These are phyloP conservation scores for Callorhinus ursinus DNA, from an alignment of 2,113 vertebrate species.

Conservation along the genomic window DNA sequence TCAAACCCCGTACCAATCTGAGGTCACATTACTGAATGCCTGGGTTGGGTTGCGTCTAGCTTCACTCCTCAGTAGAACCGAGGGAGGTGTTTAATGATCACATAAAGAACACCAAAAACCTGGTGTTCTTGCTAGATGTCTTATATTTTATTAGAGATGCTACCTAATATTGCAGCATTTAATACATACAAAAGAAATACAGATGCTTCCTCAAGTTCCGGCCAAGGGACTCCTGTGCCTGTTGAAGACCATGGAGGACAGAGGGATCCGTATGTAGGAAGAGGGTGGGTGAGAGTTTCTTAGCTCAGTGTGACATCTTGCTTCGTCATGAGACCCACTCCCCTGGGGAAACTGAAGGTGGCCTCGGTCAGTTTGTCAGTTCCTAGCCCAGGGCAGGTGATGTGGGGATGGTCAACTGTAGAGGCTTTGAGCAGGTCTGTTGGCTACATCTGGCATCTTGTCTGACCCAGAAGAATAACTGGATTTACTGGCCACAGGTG, in stretches of 20 bases:
- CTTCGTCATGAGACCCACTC: not conserved
- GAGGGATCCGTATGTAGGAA: fast-evolving
- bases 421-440: not conserved
- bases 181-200: not conserved
- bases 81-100: not conserved
- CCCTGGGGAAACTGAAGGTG: not conserved
- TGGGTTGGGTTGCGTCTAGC: not conserved
- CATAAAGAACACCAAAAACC: not conserved
- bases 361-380: not conserved
- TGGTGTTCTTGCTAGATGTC: not conserved
- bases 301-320: not conserved
- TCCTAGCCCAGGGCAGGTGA: not conserved
- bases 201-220: not conserved
- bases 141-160: not conserved
- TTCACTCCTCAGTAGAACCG: not conserved
- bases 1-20: not conserved
- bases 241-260: not conserved
- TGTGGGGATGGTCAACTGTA: not conserved
- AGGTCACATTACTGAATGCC: not conserved
- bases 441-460: fast-evolving
- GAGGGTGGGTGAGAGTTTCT: not conserved
- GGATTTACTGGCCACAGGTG: not conserved
- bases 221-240: not conserved
- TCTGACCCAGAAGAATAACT: too few species aligned
- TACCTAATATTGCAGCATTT: not conserved